These are phyloP conservation scores for Neocloeon triangulifer DNA, from an alignment of 1,140 invertebrate genomes.

Conservation along the genomic window DNA sequence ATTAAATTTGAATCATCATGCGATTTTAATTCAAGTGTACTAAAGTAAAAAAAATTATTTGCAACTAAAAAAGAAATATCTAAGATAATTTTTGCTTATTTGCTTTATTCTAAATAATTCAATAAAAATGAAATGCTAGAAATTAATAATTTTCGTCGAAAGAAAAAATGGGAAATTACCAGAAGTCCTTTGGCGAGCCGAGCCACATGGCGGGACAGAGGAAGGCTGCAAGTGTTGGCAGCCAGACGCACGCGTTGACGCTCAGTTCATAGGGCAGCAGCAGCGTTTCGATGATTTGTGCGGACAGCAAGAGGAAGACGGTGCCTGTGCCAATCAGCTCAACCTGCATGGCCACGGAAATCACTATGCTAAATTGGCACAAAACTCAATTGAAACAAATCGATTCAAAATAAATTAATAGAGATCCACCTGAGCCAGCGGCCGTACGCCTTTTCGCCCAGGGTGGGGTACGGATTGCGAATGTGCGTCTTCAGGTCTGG, in stretches of 20 bases:
- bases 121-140: no score
- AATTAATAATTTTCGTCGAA: no score
- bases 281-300: slow-evolving; percentile 34
- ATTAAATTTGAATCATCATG: no score
- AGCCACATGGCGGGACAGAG: slow-evolving; percentile 40
- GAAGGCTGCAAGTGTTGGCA: slow-evolving; percentile 31
- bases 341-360: slow-evolving; percentile 28
- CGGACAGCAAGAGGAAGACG: slow-evolving; percentile 41
- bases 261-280: slow-evolving; percentile 19
- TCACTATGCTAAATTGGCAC: slow-evolving; percentile 17
- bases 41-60: no score
- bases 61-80: no score
- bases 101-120: no score
- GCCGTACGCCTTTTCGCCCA: slow-evolving; percentile 33
- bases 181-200: slow-evolving; percentile 47
- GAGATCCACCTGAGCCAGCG: slow-evolving; percentile 34
- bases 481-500: slow-evolving; percentile 29
- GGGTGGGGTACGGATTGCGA: slow-evolving; percentile 42
- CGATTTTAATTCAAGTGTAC: no score
- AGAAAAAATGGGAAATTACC: no score
- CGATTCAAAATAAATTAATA: no score
- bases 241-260: slow-evolving; percentile 43
- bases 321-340: slow-evolving; percentile 43
- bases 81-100: no score
- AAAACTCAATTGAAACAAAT: no score